Percentiles rank a stretch among this genome's conserved stretches.
Conservation (phyloP, 2,113 vertebrate species). For the Diadophis punctatus region DNA sequence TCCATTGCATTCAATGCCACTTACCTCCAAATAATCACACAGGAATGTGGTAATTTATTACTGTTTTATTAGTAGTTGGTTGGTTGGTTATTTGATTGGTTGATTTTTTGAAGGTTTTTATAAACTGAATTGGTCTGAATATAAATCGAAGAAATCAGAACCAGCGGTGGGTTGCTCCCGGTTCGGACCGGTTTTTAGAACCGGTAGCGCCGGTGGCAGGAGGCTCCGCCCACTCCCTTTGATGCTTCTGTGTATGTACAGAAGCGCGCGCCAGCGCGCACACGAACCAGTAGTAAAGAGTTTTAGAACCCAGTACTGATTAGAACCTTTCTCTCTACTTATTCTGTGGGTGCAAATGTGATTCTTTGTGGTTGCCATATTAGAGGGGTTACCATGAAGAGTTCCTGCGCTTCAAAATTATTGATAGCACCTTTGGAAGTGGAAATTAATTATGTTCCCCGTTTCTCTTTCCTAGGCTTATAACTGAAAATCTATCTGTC, state of each 20-base stretch:
- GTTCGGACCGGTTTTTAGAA: too few relatives aligned
- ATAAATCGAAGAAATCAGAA: neutral
- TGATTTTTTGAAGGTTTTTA: neutral
- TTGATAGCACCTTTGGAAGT: too few relatives aligned
- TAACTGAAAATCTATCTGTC: neutral
- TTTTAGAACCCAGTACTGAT: too few relatives aligned
- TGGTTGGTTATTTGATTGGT: neutral
- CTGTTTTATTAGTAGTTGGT: neutral
- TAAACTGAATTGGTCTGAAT: neutral
- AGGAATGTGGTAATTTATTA: neutral
- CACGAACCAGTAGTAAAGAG: too few relatives aligned
- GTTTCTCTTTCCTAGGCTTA: neutral
- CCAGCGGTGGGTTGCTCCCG: too few relatives aligned
- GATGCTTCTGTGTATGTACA: too few relatives aligned
- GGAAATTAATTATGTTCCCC: neutral
- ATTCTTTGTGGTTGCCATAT: neutral
- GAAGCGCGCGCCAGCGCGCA: too few relatives aligned
- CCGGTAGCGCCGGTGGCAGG: too few relatives aligned
- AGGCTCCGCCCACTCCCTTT: too few relatives aligned
- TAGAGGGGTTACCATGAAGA: neutral
- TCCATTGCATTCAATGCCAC: neutral
- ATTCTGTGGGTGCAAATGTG: neutral
- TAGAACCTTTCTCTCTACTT: neutral
- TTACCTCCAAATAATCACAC: neutral
- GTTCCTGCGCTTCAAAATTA: neutral